phyloP scores from a whole-genome alignment of 2,888 invertebrate genomes.

The Galeruca laticollis region DNA sequence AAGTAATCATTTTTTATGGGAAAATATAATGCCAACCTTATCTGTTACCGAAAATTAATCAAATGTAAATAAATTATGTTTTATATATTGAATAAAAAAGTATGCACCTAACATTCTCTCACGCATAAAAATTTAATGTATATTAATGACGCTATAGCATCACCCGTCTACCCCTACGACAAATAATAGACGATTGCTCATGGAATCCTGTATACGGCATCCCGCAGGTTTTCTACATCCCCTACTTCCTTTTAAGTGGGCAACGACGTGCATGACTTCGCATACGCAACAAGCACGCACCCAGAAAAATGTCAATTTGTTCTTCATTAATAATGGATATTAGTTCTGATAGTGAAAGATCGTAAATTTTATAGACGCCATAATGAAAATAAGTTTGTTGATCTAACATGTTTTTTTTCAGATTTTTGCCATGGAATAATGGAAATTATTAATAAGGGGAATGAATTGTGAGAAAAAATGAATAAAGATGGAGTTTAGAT shows the following conservation, averaged over 20 bases:
- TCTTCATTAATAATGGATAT: constrained; percentile 67
- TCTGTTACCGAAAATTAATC: neutral
- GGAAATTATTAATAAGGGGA: too few relatives aligned
- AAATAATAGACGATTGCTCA: constrained; percentile 6
- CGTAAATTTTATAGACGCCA: constrained; percentile 59
- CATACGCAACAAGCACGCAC: constrained; percentile 67
- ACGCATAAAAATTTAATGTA: constrained; percentile 7
- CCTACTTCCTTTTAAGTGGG: constrained; percentile 32
- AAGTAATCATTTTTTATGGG: too few relatives aligned
- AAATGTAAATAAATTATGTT: neutral
- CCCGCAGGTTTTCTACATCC: constrained; percentile 27
- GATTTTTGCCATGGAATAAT: too few relatives aligned
- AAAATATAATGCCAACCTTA: too few relatives aligned
- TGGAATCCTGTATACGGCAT: constrained; percentile 15
- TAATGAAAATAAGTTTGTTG: constrained; percentile 50
- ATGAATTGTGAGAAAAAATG: too few relatives aligned
- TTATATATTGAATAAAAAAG: neutral
- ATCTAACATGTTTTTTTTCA: too few relatives aligned
- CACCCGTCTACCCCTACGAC: neutral
- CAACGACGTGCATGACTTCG: constrained; percentile 62
- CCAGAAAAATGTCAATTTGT: constrained; percentile 68
- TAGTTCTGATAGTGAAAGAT: constrained; percentile 61
- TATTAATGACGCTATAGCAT: neutral
- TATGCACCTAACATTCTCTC: neutral
- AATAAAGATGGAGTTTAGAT: too few relatives aligned